These are phyloP conservation scores for Pseudorectes ferrugineus DNA, from an alignment of 2,113 vertebrate species.

Conservation along the genomic window DNA sequence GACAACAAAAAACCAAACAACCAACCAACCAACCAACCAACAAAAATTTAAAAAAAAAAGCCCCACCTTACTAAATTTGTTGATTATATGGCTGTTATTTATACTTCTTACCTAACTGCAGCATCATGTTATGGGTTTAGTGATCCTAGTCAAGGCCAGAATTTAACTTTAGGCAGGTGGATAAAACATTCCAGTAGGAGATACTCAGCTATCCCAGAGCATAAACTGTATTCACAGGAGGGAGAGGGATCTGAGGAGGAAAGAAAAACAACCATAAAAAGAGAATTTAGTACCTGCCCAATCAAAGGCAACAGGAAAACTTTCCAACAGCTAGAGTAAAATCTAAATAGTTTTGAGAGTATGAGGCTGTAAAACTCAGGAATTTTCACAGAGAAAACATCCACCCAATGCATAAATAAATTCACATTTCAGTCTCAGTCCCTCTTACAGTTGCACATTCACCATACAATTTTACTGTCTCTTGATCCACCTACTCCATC, in stretches of 20 bases:
- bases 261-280: background rate
- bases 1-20: background rate
- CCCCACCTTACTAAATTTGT: background rate
- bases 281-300: too few species aligned
- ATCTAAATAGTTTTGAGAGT: background rate
- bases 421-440: background rate
- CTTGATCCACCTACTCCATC: background rate
- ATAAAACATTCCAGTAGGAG: background rate
- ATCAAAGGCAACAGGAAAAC: background rate
- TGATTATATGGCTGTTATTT: background rate
- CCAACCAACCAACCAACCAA: background rate
- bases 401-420: background rate
- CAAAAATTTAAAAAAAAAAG: background rate
- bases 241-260: fast-evolving
- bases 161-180: background rate
- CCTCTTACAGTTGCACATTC: background rate
- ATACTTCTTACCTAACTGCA: background rate
- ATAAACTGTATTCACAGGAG: background rate
- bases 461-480: background rate
- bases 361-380: background rate
- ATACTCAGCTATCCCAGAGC: background rate
- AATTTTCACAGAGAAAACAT: background rate
- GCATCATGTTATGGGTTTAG: background rate
- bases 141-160: background rate
- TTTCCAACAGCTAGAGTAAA: background rate